These are phyloP conservation scores for Epinotia brunnichana DNA, from an alignment of 2,888 invertebrate species.

Conservation along the genomic window DNA sequence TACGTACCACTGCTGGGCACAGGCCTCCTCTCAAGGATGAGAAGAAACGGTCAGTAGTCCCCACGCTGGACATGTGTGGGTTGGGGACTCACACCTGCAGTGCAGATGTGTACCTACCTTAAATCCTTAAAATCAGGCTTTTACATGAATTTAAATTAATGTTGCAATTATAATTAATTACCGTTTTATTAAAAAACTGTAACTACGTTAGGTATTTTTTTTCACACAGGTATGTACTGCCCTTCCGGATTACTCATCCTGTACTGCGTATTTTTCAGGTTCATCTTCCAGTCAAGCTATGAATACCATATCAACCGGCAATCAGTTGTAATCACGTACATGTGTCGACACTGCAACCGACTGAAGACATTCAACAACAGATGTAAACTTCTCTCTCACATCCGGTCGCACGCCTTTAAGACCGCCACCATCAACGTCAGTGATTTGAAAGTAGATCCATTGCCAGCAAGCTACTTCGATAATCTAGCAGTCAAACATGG, in stretches of 20 bases:
- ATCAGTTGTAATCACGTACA: slow-evolving; percentile 73
- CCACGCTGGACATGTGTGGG: no score
- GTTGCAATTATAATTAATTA: no score
- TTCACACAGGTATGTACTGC: neutral
- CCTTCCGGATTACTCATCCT: neutral
- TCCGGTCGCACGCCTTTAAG: slow-evolving; percentile 76
- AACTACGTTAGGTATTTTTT: no score
- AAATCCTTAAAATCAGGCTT: no score
- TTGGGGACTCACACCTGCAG: no score
- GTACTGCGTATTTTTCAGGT: slow-evolving; percentile 65
- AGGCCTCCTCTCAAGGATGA: no score
- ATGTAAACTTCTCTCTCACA: slow-evolving; percentile 78
- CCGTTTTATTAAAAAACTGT: no score
- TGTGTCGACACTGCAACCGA: slow-evolving; percentile 68
- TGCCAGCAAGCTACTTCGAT: slow-evolving; percentile 63
- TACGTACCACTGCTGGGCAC: no score
- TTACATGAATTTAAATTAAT: no score
- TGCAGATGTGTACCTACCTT: no score
- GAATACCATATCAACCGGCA: slow-evolving; percentile 70
- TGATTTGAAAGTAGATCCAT: slow-evolving; percentile 71
- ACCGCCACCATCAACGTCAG: slow-evolving; percentile 76
- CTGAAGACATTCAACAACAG: slow-evolving; percentile 70
- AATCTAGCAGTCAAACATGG: slow-evolving; percentile 35
- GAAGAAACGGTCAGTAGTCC: no score
- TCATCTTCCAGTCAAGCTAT: slow-evolving; percentile 70